Evolutionary conservation across 2,888 invertebrate genomes (phyloP), one percentile per base, ranked within the genome.

Genomic region (Lysandra bellargus): DNA sequence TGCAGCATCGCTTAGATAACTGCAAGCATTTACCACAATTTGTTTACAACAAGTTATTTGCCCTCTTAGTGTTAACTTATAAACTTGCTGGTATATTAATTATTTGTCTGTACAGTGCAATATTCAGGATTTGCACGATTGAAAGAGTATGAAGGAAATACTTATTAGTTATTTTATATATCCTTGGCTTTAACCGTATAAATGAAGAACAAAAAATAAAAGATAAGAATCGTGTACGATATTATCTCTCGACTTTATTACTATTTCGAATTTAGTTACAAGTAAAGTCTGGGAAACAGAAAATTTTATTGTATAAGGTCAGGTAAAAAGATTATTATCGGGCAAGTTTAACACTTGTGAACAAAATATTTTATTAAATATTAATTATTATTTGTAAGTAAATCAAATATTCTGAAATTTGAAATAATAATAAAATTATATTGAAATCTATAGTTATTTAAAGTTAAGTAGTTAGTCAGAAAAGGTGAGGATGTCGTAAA

Each of bases 151-250:
- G 17, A 57, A 57, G 4, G 0, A 57, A 61, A 61, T 61, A 61
- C 7, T 61, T 61, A 6, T 61, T 61, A 61, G 3, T 61, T 61
- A 6, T 61, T 61, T 23, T 1, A 33, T 69, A 69, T 2, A 37
- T 69, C 69, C 4, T 14, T 37, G 69, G 69, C 69, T 69, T 69
- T 87, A 84, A 84, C 88, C 86, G 87, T 92, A 93, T 91, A 93
- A 92, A 92, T 91, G 92, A 90, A 92, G 92, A 91, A 90, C 89
- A 90, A 91, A 90, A 90, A 90, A 88, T 87, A 87, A 87, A 85
- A 87, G 86, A 89, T 87, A 92, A 90, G 92, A 92, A 93, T 92
- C 92, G 90, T 89, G 90, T 72, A 79, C 30, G 79, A 75, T 79
- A 75, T 57, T 79, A 79, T 79, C 79, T 79, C 44, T 75, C n/a